A percentile compares a stretch with the other conserved stretches of the same genome.
Conservation (phyloP, 2,888 invertebrate genomes). For the Agrilus cyanescens region DNA sequence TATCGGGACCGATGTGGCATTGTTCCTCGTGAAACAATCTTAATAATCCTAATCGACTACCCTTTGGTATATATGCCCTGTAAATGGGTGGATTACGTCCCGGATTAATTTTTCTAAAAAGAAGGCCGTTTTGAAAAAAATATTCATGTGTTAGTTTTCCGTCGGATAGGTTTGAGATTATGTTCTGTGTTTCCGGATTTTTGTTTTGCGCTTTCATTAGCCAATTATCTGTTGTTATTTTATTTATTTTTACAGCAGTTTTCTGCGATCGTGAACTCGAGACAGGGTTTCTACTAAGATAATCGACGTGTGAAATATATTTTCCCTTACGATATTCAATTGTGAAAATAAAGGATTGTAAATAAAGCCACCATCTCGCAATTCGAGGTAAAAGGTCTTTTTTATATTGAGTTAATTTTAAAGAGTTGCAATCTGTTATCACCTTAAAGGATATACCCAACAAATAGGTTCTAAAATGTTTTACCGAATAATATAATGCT, state of each 20-base stretch:
- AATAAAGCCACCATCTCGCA: conserved; percentile 23
- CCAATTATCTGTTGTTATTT: too few species aligned
- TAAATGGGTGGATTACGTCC: too few species aligned
- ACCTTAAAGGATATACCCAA: conserved; percentile 18
- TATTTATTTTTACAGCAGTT: too few species aligned
- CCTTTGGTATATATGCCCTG: too few species aligned
- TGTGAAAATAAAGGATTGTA: conserved; percentile 17
- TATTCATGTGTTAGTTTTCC: not conserved
- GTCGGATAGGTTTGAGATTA: not conserved
- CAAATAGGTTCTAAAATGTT: conserved; percentile 20
- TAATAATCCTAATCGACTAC: too few species aligned
- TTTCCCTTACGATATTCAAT: conserved; percentile 11
- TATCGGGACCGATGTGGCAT: too few species aligned
- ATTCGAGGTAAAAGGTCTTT: conserved; percentile 21
- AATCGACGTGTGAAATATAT: conserved; percentile 11
- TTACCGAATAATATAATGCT: conserved; percentile 21
- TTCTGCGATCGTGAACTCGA: too few species aligned
- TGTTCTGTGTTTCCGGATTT: not conserved
- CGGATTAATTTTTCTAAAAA: not conserved
- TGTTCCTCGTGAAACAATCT: not conserved
- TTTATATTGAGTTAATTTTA: conserved; percentile 20
- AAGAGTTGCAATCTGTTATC: conserved; percentile 24
- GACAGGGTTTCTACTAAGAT: conserved; percentile 11
- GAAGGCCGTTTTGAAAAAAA: not conserved
- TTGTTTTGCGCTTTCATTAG: too few species aligned